Base-by-base conservation (phyloP, 2,113 vertebrate genomes). In the Pseudopipra pipra region DNA sequence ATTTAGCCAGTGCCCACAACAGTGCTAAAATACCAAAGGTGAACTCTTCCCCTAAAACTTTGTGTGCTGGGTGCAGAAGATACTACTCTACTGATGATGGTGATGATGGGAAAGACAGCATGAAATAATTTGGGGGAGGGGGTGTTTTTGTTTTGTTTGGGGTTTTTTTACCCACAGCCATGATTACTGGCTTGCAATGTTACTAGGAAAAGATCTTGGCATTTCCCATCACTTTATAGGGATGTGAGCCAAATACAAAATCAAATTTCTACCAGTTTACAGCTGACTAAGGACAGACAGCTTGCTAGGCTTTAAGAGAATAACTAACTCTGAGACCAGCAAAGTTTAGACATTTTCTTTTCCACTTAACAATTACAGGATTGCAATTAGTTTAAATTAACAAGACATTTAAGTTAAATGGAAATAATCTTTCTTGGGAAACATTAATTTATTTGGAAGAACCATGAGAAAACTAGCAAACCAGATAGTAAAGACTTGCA, bases 301-400 rank as follows among this genome's bases (percentile, higher is more conserved):
- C 52, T 92, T 85, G 72, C 52, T 68, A 84, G 85, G 61, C 25
- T 84, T 90, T 65, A 61, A 39, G 23, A 78, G 35, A 75, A 54
- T 47, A 89, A 89, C 21, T 71, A 91, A 72, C 54, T 68, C 44
- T 54, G 14, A 87, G 73, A 90, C 20, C 30, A 91, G 35, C 9
- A 51, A 85, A 91, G 30, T 85, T 84, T 17, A 74, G n/a, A 58
- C 25, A 51, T 82, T 85, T 92, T 89, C 15, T 91, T 88, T 82
- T 62, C 44, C n/a, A 56, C 43, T 43, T 44, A 54, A 79, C 28
- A 81, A n/a, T 67, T 80, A 72, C 44, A 84, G 49, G 77, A 82
- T 17, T 72, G 51, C 14, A 39, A 23, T 59, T 91, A 63, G 51
- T 95, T 91, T 95, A 95, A 96, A 96, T 85, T 54, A 83, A 77